Conservation (phyloP, 2,888 invertebrate genomes). For the Tachystola acroxantha region DNA sequence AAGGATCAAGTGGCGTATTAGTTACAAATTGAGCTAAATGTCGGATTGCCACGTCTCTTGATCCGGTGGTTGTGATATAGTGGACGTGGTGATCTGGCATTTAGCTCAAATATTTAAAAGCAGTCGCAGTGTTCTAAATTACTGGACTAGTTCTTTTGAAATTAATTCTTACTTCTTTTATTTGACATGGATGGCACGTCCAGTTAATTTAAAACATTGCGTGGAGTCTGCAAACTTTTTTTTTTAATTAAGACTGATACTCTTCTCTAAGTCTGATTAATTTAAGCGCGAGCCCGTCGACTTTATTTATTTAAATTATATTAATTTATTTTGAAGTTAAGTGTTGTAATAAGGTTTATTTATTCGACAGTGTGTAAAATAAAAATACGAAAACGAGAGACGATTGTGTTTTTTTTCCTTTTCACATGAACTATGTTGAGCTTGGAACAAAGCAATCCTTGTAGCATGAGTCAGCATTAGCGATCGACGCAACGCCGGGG, state of each 20-base stretch:
- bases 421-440: too few relatives aligned
- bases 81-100: conserved; percentile 68
- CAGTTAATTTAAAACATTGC: conserved; percentile 52
- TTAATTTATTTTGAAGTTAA: conserved; percentile 60
- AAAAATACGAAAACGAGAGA: conserved; percentile 32
- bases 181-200: conserved; percentile 15
- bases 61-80: conserved; percentile 37
- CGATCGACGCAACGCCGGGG: too few relatives aligned
- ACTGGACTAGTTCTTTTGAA: conserved; percentile 29
- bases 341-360: conserved; percentile 62
- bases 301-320: conserved; percentile 46
- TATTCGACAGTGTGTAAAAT: conserved; percentile 67
- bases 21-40: conserved; percentile 55
- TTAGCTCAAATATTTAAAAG: conserved; percentile 43
- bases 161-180: neutral
- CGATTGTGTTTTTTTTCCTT: conserved; percentile 20
- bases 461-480: too few relatives aligned
- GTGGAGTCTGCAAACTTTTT: conserved; percentile 24
- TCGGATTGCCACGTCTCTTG: conserved; percentile 70
- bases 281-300: conserved; percentile 71
- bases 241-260: conserved; percentile 54
- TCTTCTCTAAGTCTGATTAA: conserved; percentile 44
- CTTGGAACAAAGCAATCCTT: too few relatives aligned
- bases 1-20: conserved; percentile 65
- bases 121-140: conserved; percentile 58